Base-by-base conservation (phyloP, 2,888 invertebrate genomes). In the Ophion ventricosus region DNA sequence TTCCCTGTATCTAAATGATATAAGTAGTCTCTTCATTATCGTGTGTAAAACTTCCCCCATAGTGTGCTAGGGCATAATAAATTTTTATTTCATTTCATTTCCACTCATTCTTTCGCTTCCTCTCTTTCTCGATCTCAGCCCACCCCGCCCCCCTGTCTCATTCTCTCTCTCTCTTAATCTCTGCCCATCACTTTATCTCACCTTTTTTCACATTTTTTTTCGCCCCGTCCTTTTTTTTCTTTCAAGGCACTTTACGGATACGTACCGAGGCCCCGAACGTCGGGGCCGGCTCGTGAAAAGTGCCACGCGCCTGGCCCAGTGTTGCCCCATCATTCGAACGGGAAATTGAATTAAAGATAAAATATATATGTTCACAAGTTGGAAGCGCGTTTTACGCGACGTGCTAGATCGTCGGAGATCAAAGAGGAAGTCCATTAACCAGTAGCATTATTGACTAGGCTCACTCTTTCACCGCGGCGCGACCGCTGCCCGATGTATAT, bases 291-390 rank as follows among this genome's bases (percentile, higher is more conserved):
- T 82, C 85, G 81, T 86, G 88, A 88, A 91, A 90, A 88, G 87
- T 86, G 91, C 91, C 91, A 92, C 91, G 91, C 91, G 91, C 90
- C 83, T 54, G 14, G 11, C 76, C 25, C 17, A 43, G 25, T 63
- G 25, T 54, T 66, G 74, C 66, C 35, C 56, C 59, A 54, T 72
- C 70, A 64, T 73, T 78, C 78, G 59, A 59, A 70, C 76, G 70
- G 69, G 75, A 76, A 70, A 81, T 72, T 78, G 17, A 82, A 82
- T 74, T 29, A 26, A 74, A 67, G 73, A 82, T 78, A 67, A 82
- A 82, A 63, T 35, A 63, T 35, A 63, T 72, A 70, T 26, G 35
- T 61, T 61, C 29, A 10, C 14, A 43, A 26, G 23, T 57, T 54
- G n/a, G 69, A 35, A 14, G 66, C 23, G 20, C 25, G 43, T 35